Percentiles rank a stretch among this genome's conserved stretches.
Evolutionary conservation across 2,888 invertebrate species (phyloP).

Genomic region (Mimas tiliae): DNA sequence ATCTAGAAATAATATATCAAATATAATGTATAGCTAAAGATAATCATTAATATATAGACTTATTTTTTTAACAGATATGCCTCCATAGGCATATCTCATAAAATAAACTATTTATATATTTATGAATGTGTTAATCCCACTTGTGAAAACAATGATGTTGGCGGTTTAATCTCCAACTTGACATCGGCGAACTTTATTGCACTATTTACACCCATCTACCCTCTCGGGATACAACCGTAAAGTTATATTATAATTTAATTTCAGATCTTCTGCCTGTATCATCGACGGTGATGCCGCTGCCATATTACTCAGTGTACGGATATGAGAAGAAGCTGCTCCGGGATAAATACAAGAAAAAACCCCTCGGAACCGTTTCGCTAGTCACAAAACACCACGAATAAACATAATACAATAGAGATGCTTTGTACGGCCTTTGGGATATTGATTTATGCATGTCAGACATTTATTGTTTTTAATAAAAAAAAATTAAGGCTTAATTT

Average conservation of each 20-base stretch:
- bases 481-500: too few species aligned
- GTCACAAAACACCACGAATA: constrained; percentile 73
- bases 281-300: constrained; percentile 75
- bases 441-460: not conserved
- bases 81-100: too few species aligned
- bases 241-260: constrained; percentile 37
- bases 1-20: too few species aligned
- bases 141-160: too few species aligned
- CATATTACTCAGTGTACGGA: constrained; percentile 72
- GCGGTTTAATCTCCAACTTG: too few species aligned
- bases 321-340: constrained; percentile 72
- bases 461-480: too few species aligned
- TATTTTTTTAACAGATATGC: too few species aligned
- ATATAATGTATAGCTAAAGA: too few species aligned
- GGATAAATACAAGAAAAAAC: constrained; percentile 71
- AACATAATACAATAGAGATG: constrained; percentile 33
- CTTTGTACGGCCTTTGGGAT: not conserved
- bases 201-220: not conserved
- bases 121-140: too few species aligned
- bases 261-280: constrained; percentile 76
- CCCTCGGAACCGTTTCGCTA: constrained; percentile 70
- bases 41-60: too few species aligned
- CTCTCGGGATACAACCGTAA: not conserved
- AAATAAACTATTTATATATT: too few species aligned
- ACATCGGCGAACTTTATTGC: too few species aligned